phyloP scores from a whole-genome alignment of 2,888 invertebrate species.

The Brachylomia viminalis region DNA sequence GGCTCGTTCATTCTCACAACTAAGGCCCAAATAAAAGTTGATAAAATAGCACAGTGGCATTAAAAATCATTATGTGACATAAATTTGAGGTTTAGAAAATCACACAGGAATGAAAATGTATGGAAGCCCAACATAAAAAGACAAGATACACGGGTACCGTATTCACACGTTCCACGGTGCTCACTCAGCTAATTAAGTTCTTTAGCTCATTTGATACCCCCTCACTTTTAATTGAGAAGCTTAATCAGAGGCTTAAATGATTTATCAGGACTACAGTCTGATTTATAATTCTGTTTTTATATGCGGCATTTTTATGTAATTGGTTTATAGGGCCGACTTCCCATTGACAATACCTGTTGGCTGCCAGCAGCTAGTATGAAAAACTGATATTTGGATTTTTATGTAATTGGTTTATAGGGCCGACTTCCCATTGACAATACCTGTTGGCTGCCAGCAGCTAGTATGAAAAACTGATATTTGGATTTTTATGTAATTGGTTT shows the following conservation, averaged over 20 bases:
- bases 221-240: slow-evolving; percentile 49
- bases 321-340: not conserved
- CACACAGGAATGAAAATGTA: not conserved
- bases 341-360: not conserved
- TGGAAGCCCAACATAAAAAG: not conserved
- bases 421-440: too few species aligned
- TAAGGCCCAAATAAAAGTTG: not conserved
- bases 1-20: not conserved
- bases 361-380: not conserved
- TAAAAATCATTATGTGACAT: too few species aligned
- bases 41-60: too few species aligned
- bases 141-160: not conserved
- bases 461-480: not conserved
- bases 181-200: slow-evolving; percentile 41
- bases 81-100: not conserved
- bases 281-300: slow-evolving; percentile 39
- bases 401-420: too few species aligned
- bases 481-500: too few species aligned
- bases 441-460: too few species aligned
- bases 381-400: too few species aligned
- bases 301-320: slow-evolving; percentile 11
- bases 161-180: slow-evolving; percentile 10
- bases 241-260: slow-evolving; percentile 45
- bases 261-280: slow-evolving; percentile 40
- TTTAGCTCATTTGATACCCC: slow-evolving; percentile 45